A percentile compares a stretch with the other conserved stretches of the same genome.
These are phyloP conservation scores for Nipponia nippon DNA, from an alignment of 2,113 vertebrate genomes.

Conservation along the genomic window DNA sequence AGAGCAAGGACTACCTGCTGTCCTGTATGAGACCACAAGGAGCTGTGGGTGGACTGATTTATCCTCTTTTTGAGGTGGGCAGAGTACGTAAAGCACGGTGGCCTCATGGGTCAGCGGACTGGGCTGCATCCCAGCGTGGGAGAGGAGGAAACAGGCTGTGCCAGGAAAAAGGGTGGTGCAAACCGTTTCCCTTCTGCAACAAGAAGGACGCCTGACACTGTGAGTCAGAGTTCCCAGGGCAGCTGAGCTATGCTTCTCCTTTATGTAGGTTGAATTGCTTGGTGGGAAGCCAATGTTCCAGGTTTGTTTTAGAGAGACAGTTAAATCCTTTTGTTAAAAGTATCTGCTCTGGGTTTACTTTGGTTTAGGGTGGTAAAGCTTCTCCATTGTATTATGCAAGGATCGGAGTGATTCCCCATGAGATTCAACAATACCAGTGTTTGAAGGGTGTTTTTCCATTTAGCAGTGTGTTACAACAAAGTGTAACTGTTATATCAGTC, in stretches of 20 bases:
- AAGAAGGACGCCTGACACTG: not conserved
- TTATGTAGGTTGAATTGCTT: not conserved
- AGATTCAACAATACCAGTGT: not conserved
- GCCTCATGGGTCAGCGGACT: not conserved
- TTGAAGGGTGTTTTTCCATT: not conserved
- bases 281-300: not conserved
- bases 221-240: constrained; percentile 49
- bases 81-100: not conserved
- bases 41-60: not conserved
- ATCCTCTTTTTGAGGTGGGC: not conserved
- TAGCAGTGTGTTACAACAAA: not conserved
- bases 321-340: not conserved
- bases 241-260: not conserved
- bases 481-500: not conserved
- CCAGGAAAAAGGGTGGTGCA: constrained; percentile 61
- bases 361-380: not conserved
- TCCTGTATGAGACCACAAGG: not conserved
- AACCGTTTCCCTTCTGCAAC: constrained; percentile 16
- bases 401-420: not conserved
- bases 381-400: not conserved
- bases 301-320: not conserved
- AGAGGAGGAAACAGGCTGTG: constrained; percentile 20
- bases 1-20: not conserved
- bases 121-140: not conserved
- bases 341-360: not conserved